Evolutionary conservation across 30 jellyfish, hydroid and myxozoan genomes (phyloP), one percentile per base, ranked within the genome.

Genomic region (Chironex yamaguchii): DNA sequence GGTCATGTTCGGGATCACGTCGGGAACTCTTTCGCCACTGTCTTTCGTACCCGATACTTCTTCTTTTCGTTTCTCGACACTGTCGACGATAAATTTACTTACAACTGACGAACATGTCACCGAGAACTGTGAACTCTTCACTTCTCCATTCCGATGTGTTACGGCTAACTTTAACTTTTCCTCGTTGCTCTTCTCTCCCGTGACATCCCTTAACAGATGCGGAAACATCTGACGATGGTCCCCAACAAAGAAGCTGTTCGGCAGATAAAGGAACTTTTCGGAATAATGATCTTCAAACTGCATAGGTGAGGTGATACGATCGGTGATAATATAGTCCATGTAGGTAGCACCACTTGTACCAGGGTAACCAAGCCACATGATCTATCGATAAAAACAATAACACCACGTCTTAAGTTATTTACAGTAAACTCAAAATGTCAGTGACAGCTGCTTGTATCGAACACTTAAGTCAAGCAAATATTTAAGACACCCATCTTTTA

Each of bases 311-410:
- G 98, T 91, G 1, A 90, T 78, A 4, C 91, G 90, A 71, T 96
- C 99, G 22, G 99, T 96, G 23, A 96, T 91, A 49, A 96, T 90
- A 80, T 90, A 96, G 67, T 96, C 99, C 99, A 96, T 96, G 85
- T 96, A 96, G 0, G 99, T 88, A 3, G 99, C 99, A 0, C 99
- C 99, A 76, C 98, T 90, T n/a, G 99, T 96, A 26, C 99, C 99
- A 30, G 99, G 99, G 52, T 96, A 96, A 13, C 99, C 99, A 33
- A 96, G 97, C 98, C 98, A 96, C 99, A 96, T 96, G 80, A 96
- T 74, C 99, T 95, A 66, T 22, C 29, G 24, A 12, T 52, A 86
- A 53, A 31, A 30, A 82, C n/a, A n/a, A n/a, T n/a, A n/a, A n/a
- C n/a, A n/a, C n/a, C n/a, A n/a, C n/a, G n/a, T n/a, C n/a, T n/a